phyloP scores from a whole-genome alignment of 2,113 vertebrate species.

The Climacteris rufus region DNA sequence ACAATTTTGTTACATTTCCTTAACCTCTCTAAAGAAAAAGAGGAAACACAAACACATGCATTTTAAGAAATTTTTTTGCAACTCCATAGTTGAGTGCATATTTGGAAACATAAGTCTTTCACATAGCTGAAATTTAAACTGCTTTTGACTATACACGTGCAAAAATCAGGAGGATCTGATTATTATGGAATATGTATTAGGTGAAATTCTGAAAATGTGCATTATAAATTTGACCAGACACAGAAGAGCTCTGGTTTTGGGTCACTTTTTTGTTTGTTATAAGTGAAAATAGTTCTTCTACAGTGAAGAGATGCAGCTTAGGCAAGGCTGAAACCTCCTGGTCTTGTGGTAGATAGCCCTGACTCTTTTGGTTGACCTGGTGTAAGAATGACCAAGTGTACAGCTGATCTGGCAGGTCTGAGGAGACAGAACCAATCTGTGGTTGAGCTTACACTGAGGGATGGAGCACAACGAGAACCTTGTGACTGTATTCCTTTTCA shows the following conservation, averaged over 20 bases:
- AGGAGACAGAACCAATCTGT: neutral
- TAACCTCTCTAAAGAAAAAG: neutral
- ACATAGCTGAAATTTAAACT: neutral
- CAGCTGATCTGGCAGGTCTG: neutral
- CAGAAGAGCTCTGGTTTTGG: accelerated
- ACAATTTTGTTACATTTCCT: neutral
- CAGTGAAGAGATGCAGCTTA: neutral
- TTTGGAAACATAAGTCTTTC: neutral
- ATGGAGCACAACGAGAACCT: neutral
- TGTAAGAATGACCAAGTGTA: accelerated
- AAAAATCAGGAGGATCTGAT: neutral
- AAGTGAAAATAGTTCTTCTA: neutral
- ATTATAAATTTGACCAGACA: neutral
- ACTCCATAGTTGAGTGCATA: neutral
- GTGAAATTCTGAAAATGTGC: neutral
- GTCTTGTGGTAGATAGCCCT: too few species aligned
- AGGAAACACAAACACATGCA: accelerated
- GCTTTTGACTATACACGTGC: neutral
- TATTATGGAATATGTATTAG: neutral
- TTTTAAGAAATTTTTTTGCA: neutral
- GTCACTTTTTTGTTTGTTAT: neutral
- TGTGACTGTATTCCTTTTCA: neutral
- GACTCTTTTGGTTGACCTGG: neutral
- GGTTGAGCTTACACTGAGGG: neutral
- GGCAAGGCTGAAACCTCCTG: neutral